phyloP scores from a whole-genome alignment of 2,113 vertebrate genomes.

The Pelvicachromis taeniatus region DNA sequence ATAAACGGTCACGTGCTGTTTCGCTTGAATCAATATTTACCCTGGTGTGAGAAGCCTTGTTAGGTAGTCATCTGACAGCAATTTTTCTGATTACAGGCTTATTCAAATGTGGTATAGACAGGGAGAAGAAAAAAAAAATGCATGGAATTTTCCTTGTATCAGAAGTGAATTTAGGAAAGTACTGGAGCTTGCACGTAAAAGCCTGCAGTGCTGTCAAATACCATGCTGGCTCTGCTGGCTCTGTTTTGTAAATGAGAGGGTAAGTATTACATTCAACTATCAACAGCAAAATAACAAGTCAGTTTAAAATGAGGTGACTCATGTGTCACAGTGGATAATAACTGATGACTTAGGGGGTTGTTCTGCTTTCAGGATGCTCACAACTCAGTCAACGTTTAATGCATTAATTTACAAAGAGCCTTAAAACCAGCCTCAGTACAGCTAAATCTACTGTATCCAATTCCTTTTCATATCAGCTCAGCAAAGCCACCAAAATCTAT shows the following conservation, averaged over 20 bases:
- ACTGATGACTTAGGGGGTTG: constrained; percentile 11
- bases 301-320: constrained; percentile 34
- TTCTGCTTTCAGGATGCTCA: constrained; percentile 9
- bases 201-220: not conserved
- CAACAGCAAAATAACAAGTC: constrained; percentile 31
- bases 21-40: constrained; percentile 21
- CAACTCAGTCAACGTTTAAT: constrained; percentile 26
- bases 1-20: constrained; percentile 26
- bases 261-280: not conserved
- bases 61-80: constrained; percentile 26
- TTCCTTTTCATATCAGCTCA: constrained; percentile 30
- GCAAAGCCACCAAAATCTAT: constrained; percentile 41
- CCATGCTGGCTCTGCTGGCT: not conserved
- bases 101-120: constrained; percentile 12
- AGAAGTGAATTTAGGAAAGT: not conserved
- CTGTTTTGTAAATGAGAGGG: not conserved
- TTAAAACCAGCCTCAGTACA: constrained; percentile 24
- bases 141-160: not conserved
- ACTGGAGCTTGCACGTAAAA: constrained; percentile 1
- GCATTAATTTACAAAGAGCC: constrained; percentile 18
- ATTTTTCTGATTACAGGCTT: constrained; percentile 31
- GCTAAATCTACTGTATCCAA: constrained; percentile 44
- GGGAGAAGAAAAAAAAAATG: not conserved
- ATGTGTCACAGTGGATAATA: constrained; percentile 39
- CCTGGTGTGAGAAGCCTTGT: constrained; percentile 30